These are phyloP conservation scores for Alca torda DNA, from an alignment of 2,797 vertebrate genomes.

Conservation along the genomic window DNA sequence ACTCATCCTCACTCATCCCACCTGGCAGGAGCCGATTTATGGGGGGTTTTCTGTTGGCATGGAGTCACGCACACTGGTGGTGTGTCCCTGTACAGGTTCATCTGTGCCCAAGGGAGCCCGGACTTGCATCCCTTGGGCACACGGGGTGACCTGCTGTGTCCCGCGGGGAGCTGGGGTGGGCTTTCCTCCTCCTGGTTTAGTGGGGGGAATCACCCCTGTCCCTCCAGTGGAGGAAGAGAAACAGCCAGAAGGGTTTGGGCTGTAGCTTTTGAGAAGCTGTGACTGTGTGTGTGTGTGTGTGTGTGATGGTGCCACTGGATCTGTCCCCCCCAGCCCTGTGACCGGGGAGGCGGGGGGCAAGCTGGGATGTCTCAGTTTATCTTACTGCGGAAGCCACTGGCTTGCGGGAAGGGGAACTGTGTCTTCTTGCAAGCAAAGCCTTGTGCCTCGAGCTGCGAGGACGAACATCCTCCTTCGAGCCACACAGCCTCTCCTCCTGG, in stretches of 20 bases:
- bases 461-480: not conserved
- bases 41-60: not conserved
- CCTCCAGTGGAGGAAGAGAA: not conserved
- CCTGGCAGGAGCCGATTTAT: not conserved
- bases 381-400: not conserved
- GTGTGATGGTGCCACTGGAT: not conserved
- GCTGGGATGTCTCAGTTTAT: not conserved
- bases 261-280: not conserved
- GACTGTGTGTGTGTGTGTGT: no score
- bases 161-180: rapidly evolving
- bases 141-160: not conserved
- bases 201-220: not conserved
- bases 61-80: rapidly evolving
- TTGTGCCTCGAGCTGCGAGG: not conserved
- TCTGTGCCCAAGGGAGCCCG: not conserved
- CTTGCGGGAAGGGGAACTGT: not conserved
- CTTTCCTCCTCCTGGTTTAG: not conserved
- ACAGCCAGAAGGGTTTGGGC: not conserved
- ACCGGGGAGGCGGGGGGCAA: rapidly evolving
- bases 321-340: not conserved
- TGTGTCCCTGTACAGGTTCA: not conserved
- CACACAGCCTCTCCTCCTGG: not conserved
- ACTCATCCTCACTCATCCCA: rapidly evolving
- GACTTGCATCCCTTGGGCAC: not conserved
- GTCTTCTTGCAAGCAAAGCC: not conserved